Evolutionary conservation across 2,113 vertebrate species (phyloP).

Genomic region (Murina feae): DNA sequence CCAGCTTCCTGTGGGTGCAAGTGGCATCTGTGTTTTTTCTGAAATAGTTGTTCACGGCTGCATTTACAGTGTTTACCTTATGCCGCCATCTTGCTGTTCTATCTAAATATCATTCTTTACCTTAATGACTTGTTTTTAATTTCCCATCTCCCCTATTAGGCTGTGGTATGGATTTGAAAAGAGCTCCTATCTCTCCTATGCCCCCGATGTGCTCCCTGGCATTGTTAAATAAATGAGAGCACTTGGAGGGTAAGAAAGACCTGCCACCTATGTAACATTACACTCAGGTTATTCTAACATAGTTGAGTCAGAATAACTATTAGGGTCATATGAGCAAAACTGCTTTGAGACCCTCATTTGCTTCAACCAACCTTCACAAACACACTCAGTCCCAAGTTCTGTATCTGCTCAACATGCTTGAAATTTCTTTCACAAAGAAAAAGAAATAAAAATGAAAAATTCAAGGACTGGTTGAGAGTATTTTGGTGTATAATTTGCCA

Average conservation of each 20-base stretch:
- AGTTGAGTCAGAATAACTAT: background rate
- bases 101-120: too few species aligned
- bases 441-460: background rate
- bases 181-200: background rate
- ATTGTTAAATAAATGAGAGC: background rate
- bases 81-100: too few species aligned
- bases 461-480: background rate
- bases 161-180: background rate
- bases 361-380: background rate
- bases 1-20: too few species aligned
- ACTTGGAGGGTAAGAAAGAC: background rate
- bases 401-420: background rate
- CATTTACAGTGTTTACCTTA: too few species aligned
- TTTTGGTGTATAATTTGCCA: background rate
- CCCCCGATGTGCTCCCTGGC: background rate
- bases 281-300: background rate
- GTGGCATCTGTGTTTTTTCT: too few species aligned
- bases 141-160: background rate
- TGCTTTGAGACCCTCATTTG: background rate
- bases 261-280: background rate
- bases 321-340: background rate
- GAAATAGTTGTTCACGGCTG: too few species aligned
- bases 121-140: background rate
- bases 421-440: background rate
- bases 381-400: background rate